Percentiles rank a stretch among this genome's conserved stretches.
phyloP scores from a whole-genome alignment of 2,888 invertebrate genomes.

The Nephrotoma appendiculata region DNA sequence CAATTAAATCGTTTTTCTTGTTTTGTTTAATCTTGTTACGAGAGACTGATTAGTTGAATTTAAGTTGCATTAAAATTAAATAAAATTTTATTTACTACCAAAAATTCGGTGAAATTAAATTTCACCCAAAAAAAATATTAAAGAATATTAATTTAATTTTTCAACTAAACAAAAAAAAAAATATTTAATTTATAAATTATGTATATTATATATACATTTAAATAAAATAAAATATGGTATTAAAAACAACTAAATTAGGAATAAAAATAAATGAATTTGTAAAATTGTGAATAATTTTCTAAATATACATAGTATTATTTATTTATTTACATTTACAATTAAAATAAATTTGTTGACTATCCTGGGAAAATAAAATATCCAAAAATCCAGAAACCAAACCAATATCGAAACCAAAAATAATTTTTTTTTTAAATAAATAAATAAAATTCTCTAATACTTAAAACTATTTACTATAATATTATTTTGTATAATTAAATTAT shows the following conservation, averaged over 20 bases:
- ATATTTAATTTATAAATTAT: neutral
- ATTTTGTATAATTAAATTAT: neutral
- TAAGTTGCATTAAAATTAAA: neutral
- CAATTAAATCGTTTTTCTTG: neutral
- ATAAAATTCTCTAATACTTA: neutral
- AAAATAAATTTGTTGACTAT: neutral
- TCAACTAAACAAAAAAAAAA: neutral
- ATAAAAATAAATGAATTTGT: neutral
- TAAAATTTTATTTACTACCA: neutral
- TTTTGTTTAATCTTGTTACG: neutral
- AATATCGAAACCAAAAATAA: neutral
- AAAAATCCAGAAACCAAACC: neutral
- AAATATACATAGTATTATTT: neutral
- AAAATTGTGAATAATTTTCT: neutral
- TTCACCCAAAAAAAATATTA: neutral
- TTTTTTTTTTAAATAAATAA: neutral
- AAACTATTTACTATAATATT: neutral
- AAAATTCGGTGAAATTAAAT: neutral
- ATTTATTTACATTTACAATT: neutral
- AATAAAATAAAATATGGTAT: neutral
- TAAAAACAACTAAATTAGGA: neutral
- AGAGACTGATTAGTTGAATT: neutral
- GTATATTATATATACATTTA: neutral
- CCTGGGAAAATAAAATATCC: neutral
- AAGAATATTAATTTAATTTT: neutral